These are phyloP conservation scores for Lagopus leucura DNA, from an alignment of 2,113 vertebrate genomes.

Conservation along the genomic window DNA sequence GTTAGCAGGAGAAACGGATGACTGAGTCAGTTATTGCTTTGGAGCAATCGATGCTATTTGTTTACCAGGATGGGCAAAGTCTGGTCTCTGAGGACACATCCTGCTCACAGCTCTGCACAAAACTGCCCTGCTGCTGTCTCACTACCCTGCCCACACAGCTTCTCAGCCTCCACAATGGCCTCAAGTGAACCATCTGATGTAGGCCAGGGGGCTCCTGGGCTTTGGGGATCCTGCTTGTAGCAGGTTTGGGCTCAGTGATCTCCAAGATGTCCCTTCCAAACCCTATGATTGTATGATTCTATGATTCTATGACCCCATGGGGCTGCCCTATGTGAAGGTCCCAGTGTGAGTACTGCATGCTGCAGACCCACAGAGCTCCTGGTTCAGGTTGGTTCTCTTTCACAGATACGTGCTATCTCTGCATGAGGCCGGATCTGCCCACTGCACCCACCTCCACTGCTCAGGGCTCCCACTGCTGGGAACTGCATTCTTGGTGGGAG, in stretches of 20 bases:
- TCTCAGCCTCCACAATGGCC: not conserved
- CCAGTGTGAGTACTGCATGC: accelerated
- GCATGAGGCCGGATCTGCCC: not conserved
- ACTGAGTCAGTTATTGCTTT: conserved; percentile 12
- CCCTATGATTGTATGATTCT: too few species aligned
- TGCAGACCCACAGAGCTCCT: not conserved
- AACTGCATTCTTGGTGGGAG: not conserved
- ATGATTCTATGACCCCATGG: too few species aligned
- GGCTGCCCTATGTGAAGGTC: not conserved
- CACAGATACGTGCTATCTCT: not conserved
- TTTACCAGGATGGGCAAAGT: conserved; percentile 53
- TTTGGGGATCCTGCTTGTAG: not conserved
- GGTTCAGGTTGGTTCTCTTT: not conserved
- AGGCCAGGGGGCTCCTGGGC: not conserved
- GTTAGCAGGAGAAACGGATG: not conserved
- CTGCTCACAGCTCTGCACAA: not conserved
- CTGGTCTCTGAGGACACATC: not conserved
- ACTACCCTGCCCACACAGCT: not conserved
- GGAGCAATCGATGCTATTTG: conserved; percentile 14
- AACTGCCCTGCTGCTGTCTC: not conserved
- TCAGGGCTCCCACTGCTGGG: not conserved
- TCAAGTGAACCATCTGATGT: accelerated
- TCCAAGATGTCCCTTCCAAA: too few species aligned
- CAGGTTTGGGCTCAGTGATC: too few species aligned
- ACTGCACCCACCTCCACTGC: not conserved